These are phyloP conservation scores for Diglossa brunneiventris DNA, from an alignment of 2,113 vertebrate species.

Conservation along the genomic window DNA sequence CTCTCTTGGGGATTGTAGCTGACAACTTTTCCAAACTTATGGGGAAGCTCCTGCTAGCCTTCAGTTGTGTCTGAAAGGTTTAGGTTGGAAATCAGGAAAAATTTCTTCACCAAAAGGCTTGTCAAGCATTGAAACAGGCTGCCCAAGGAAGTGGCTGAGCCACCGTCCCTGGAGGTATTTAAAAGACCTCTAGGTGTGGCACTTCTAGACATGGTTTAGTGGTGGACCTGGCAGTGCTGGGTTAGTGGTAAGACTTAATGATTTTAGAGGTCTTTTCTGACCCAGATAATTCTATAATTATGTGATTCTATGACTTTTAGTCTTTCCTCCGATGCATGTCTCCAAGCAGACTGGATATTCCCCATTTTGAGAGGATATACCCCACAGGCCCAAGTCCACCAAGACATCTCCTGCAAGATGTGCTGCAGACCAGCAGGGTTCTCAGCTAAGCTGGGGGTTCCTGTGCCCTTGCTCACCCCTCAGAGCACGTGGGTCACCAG, in stretches of 20 bases:
- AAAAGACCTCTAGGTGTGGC: background rate
- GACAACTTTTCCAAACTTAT: rapidly evolving
- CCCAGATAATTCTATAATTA: background rate
- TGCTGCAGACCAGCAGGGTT: background rate
- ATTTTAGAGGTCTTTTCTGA: background rate
- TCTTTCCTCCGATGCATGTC: background rate
- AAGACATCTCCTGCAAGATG: background rate
- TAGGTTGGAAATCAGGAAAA: background rate
- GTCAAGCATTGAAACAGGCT: background rate
- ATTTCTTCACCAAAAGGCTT: background rate
- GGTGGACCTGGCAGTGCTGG: background rate
- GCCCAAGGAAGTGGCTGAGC: background rate
- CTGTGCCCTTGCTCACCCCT: background rate
- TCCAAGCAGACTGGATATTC: background rate
- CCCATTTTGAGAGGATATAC: background rate
- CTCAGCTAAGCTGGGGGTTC: background rate
- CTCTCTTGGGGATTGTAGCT: background rate
- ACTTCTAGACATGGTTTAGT: background rate
- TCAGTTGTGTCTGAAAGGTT: background rate
- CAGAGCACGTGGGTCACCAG: background rate
- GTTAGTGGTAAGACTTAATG: background rate
- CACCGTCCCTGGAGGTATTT: background rate
- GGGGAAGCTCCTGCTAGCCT: background rate
- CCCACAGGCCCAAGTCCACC: background rate
- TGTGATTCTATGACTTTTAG: background rate